A percentile compares a stretch with the other conserved stretches of the same genome.
phyloP scores from a whole-genome alignment of 2,888 invertebrate genomes.

The Thysanoteuthis rhombus region DNA sequence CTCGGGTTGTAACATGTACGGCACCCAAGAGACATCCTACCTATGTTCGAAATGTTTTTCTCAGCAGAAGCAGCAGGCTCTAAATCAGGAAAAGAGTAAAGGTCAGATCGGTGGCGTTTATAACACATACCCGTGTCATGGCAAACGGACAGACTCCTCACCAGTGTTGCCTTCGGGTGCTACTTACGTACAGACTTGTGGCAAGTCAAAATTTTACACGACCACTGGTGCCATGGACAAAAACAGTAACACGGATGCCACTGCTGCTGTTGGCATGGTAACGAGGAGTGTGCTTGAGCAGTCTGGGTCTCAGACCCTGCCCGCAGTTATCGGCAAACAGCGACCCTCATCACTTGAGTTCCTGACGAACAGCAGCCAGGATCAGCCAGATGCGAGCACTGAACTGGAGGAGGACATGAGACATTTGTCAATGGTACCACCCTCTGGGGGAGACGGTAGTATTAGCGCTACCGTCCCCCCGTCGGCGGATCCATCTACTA shows the following conservation, averaged over 20 bases:
- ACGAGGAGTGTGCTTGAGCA: conserved; percentile 24
- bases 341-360: conserved; percentile 26
- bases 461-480: background rate
- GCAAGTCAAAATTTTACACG: conserved; percentile 64
- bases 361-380: conserved; percentile 14
- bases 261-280: conserved; percentile 34
- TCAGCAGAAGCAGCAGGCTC: conserved; percentile 67
- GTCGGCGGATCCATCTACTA: background rate
- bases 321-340: background rate
- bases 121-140: conserved; percentile 44
- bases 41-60: conserved; percentile 70
- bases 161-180: conserved; percentile 15
- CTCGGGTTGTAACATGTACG: conserved; percentile 69
- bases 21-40: conserved; percentile 70
- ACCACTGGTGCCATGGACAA: conserved; percentile 35
- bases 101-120: conserved; percentile 36
- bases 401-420: conserved; percentile 17
- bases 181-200: conserved; percentile 42
- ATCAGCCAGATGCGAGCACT: background rate
- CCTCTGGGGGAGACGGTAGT: background rate
- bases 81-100: conserved; percentile 45
- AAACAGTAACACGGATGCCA: conserved; percentile 32
- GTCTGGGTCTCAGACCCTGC: conserved; percentile 16
- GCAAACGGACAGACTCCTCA: conserved; percentile 32
- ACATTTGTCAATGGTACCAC: background rate